Percentiles rank a stretch among this genome's conserved stretches.
Conservation (phyloP, 2,888 invertebrate genomes). For the Clostera curtula region DNA sequence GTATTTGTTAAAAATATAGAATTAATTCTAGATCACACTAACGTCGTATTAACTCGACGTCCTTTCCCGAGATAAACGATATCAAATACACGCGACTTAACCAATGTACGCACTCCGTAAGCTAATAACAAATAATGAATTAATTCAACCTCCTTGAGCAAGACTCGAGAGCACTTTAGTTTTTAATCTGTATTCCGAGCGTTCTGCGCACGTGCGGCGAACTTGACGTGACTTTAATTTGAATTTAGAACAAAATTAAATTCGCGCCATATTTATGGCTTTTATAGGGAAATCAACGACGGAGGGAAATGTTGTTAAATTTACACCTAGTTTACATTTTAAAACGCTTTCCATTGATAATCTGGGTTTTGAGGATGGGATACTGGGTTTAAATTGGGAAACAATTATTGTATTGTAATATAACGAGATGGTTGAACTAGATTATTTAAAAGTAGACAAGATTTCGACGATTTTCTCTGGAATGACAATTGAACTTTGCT, state of each 20-base stretch:
- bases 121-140: constrained; percentile 15
- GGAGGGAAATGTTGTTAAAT: constrained; percentile 29
- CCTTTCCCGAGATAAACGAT: constrained; percentile 3
- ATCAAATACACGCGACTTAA: constrained; percentile 7
- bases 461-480: no score
- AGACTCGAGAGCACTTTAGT: constrained; percentile 29
- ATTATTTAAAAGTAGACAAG: not conserved
- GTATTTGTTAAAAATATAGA: no score
- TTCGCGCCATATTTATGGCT: constrained; percentile 65
- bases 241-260: constrained; percentile 66
- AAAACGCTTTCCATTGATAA: constrained; percentile 12
- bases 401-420: constrained; percentile 2
- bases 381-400: no score
- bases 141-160: constrained; percentile 22
- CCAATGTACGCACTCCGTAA: constrained; percentile 18
- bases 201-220: constrained; percentile 54
- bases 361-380: no score
- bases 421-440: not conserved
- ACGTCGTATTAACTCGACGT: constrained; percentile 3
- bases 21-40: no score
- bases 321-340: constrained; percentile 21
- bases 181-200: constrained; percentile 40
- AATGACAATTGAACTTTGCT: no score
- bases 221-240: constrained; percentile 66
- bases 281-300: constrained; percentile 54